Evolutionary conservation across 2,888 invertebrate genomes (phyloP).

Genomic region (Sturmia bella): DNA sequence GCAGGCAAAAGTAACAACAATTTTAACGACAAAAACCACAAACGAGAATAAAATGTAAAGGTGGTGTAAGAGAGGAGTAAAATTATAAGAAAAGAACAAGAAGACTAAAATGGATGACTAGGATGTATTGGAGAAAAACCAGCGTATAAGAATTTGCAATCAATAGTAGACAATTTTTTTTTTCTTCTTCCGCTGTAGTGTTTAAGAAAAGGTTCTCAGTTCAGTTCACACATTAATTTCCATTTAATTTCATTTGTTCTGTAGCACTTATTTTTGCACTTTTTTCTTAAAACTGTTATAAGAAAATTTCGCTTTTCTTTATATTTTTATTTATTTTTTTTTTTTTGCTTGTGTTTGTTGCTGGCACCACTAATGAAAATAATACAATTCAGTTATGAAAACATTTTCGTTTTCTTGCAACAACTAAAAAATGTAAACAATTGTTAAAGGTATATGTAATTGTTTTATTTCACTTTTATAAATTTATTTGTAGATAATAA

Average conservation of each 20-base stretch:
- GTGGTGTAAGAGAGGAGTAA: conserved; percentile 13
- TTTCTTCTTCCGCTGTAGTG: not conserved
- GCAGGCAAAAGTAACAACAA: conserved; percentile 43
- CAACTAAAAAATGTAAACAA: conserved; percentile 45
- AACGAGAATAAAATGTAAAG: conserved; percentile 32
- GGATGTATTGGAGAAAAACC: conserved; percentile 24
- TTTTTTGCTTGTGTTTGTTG: conserved; percentile 32
- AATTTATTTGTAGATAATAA: conserved; percentile 23
- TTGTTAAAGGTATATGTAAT: conserved; percentile 4
- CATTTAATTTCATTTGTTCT: conserved; percentile 22
- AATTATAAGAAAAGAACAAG: conserved; percentile 43
- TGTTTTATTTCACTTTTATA: conserved; percentile 34
- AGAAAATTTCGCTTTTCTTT: conserved; percentile 52
- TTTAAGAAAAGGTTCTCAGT: not conserved
- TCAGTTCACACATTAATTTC: conserved; percentile 44
- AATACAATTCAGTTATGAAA: conserved; percentile 54
- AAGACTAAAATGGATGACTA: conserved; percentile 59
- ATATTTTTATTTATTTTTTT: conserved; percentile 47
- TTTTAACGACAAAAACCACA: conserved; percentile 4
- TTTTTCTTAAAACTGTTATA: conserved; percentile 48
- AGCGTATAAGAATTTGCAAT: conserved; percentile 1
- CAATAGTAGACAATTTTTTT: conserved; percentile 19
- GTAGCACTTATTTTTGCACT: conserved; percentile 29
- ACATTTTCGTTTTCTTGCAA: conserved; percentile 51
- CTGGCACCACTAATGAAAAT: conserved; percentile 8